Evolutionary conservation across 2,888 invertebrate species (phyloP).

Genomic region (Labia minor): DNA sequence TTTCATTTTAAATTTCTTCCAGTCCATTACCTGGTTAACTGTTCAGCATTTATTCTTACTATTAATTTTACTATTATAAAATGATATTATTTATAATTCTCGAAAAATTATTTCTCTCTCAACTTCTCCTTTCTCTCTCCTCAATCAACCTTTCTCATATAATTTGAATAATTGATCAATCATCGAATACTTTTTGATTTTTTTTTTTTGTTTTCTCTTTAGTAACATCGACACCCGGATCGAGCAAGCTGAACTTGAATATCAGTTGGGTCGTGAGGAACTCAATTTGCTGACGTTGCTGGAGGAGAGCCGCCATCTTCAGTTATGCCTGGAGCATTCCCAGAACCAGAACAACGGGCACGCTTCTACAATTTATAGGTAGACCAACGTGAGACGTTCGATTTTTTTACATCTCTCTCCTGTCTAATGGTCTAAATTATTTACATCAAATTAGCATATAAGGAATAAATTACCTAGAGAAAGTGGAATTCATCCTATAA

Average conservation of each 20-base stretch:
- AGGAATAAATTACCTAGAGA: too few species aligned
- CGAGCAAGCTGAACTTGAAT: constrained; percentile 82
- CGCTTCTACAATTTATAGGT: constrained; percentile 50
- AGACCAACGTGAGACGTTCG: constrained; percentile 21
- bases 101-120: too few species aligned
- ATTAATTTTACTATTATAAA: too few species aligned
- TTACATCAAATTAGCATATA: background rate
- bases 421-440: background rate
- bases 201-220: constrained; percentile 25
- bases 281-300: constrained; percentile 70
- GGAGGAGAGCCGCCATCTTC: constrained; percentile 70
- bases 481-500: too few species aligned
- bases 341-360: constrained; percentile 41
- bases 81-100: too few species aligned
- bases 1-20: too few species aligned
- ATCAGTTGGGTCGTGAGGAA: constrained; percentile 78
- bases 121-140: too few species aligned
- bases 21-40: too few species aligned
- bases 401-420: background rate
- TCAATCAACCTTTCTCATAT: too few species aligned
- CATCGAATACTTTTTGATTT: too few species aligned
- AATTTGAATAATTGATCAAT: too few species aligned
- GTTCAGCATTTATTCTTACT: too few species aligned
- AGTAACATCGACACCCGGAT: constrained; percentile 84
- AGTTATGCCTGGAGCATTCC: constrained; percentile 63